These are phyloP conservation scores for Sebastes trivittatus DNA, from an alignment of 2,797 vertebrate species.

Conservation along the genomic window DNA sequence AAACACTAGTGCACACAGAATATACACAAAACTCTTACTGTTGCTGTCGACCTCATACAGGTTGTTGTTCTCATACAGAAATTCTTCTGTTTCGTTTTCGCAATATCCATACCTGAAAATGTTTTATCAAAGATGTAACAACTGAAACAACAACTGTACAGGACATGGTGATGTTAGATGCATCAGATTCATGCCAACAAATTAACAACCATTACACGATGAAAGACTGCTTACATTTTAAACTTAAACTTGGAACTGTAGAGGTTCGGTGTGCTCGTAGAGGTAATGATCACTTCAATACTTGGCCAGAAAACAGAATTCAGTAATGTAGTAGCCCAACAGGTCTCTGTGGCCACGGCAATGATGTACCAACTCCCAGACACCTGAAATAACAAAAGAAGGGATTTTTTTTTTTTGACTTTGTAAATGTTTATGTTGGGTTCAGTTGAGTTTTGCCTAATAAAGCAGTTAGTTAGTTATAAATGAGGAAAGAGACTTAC, in stretches of 20 bases:
- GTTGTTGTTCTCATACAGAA: background rate
- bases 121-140: background rate
- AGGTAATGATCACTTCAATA: fast-evolving
- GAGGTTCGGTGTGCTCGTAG: background rate
- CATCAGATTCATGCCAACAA: background rate
- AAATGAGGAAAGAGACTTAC: slow-evolving; percentile 37
- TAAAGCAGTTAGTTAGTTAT: background rate
- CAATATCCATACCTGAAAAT: slow-evolving; percentile 33
- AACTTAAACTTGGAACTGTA: fast-evolving
- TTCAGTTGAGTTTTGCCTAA: background rate
- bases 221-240: slow-evolving; percentile 34
- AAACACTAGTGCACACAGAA: background rate
- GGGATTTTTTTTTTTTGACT: background rate
- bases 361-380: slow-evolving; percentile 40
- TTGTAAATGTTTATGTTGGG: background rate
- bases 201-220: background rate
- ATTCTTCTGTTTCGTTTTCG: fast-evolving
- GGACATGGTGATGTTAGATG: background rate
- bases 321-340: fast-evolving
- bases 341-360: background rate
- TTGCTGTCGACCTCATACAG: fast-evolving
- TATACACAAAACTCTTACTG: slow-evolving; percentile 18
- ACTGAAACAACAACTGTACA: background rate
- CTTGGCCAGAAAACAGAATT: background rate
- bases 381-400: slow-evolving; percentile 32